Percentiles rank a stretch among this genome's conserved stretches.
These are phyloP conservation scores for Oreochromis niloticus DNA, from an alignment of 2,113 vertebrate genomes.

Conservation along the genomic window DNA sequence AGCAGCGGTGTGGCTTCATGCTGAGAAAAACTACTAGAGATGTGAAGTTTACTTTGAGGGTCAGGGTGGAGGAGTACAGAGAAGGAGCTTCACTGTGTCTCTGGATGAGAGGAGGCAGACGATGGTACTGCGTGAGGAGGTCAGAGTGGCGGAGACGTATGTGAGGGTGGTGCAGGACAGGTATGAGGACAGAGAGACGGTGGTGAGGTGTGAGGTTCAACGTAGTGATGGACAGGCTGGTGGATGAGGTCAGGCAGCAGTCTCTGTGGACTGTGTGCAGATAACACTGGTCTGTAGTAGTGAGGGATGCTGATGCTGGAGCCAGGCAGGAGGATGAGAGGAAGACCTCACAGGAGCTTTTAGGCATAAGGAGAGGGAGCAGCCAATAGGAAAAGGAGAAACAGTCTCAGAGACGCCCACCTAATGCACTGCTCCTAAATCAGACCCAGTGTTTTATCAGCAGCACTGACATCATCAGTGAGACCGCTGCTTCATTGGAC, in stretches of 20 bases:
- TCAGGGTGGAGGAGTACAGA: accelerated
- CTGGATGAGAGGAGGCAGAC: no score
- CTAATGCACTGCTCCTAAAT: not conserved
- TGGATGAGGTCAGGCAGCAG: not conserved
- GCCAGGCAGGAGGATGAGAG: not conserved
- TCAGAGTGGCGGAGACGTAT: accelerated
- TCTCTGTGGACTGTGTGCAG: not conserved
- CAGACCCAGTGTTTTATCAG: not conserved
- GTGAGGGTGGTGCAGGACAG: not conserved
- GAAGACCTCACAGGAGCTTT: not conserved
- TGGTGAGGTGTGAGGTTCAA: not conserved
- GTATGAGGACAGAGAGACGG: not conserved
- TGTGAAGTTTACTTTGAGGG: not conserved
- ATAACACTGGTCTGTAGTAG: not conserved
- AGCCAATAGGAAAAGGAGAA: not conserved
- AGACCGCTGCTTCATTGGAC: not conserved
- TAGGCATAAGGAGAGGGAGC: not conserved
- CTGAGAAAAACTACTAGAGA: not conserved
- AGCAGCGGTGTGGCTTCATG: not conserved
- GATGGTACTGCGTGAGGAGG: accelerated
- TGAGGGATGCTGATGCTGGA: not conserved
- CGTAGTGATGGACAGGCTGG: not conserved
- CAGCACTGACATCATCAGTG: not conserved
- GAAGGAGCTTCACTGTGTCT: not conserved
- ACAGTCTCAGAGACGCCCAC: not conserved